Base-by-base conservation (phyloP, 2,888 invertebrate genomes). In the Hirtodrosophila trivittata region DNA sequence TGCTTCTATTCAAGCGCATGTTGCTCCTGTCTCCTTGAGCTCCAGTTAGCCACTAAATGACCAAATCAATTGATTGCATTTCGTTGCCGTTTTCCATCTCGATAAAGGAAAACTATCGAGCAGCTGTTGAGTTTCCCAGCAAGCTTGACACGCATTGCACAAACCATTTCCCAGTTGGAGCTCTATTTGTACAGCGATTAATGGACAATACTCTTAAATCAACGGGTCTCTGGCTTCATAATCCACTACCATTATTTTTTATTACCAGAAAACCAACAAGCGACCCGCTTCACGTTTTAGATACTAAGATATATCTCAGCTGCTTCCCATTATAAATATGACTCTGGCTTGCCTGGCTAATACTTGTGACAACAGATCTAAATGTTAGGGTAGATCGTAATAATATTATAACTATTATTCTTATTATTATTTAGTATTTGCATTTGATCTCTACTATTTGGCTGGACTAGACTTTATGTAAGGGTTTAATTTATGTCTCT, bases 1-100 rank as follows among this genome's bases (percentile, higher is more conserved):
- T 63, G 14, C 90, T 83, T 6, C 63, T 55, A 12, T 64, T 67
- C 7, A 89, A 51, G n/a, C 75, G 72, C 86, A 88, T 85, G 65
- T 18, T 67, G 21, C 21, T 5, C 42, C 26, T 8, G 0, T 39
- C 8, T n/a, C 16, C 13, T 30, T 12, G 13, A 39, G 13, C 32
- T 67, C 14, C 10, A 16, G n/a, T n/a, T 9, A n/a, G 26, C 37
- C 30, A 73, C 62, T 76, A 13, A 60, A 28, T 38, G 46, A 32
- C 5, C 33, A 13, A 58, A 43, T 43, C 37, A 49, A 56, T n/a
- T 50, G 43, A 9, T 14, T 16, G 5, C n/a, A 13, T 21, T 5
- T 41, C n/a, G 14, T 7, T 12, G 3, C 21, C 3, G 35, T 13
- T 18, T 47, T 8, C 25, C 66, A 75, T 62, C 54, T 58, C 16